Percentiles rank a stretch among this genome's conserved stretches.
Evolutionary conservation across 2,888 invertebrate genomes (phyloP).

Genomic region (Zygogramma bicolorata): DNA sequence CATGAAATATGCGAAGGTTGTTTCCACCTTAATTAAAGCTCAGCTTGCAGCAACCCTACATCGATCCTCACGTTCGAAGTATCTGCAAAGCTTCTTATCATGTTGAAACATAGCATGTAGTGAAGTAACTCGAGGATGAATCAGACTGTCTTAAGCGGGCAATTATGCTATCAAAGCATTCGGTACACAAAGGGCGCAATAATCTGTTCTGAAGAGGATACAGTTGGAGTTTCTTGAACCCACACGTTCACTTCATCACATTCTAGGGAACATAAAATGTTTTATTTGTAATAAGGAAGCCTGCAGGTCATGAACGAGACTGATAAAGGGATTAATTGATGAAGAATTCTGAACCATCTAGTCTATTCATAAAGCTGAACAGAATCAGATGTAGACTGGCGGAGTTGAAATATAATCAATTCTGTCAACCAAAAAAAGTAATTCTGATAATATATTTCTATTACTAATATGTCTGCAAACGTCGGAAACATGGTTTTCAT

Average conservation of each 20-base stretch:
- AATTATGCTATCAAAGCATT: conserved; percentile 17
- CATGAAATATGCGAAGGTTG: background rate
- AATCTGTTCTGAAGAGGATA: conserved; percentile 9
- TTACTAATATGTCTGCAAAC: too few species aligned
- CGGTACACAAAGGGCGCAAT: conserved; percentile 15
- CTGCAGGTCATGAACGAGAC: too few species aligned
- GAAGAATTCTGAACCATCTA: too few species aligned
- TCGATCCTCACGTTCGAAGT: background rate
- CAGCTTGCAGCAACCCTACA: background rate
- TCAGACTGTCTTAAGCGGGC: background rate
- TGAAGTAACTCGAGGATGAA: background rate
- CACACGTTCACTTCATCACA: background rate
- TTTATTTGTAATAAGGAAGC: background rate
- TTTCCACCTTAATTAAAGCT: background rate
- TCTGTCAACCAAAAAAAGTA: too few species aligned
- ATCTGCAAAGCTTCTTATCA: background rate
- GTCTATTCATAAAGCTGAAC: too few species aligned
- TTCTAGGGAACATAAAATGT: background rate
- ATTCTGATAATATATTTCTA: too few species aligned
- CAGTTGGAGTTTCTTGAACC: conserved; percentile 16
- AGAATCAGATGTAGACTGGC: too few species aligned
- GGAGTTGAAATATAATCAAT: too few species aligned
- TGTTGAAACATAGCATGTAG: background rate
- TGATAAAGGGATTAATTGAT: too few species aligned
- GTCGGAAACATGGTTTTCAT: too few species aligned